phyloP scores from a whole-genome alignment of 2,888 invertebrate genomes.

The Diplazon laetatorius region DNA sequence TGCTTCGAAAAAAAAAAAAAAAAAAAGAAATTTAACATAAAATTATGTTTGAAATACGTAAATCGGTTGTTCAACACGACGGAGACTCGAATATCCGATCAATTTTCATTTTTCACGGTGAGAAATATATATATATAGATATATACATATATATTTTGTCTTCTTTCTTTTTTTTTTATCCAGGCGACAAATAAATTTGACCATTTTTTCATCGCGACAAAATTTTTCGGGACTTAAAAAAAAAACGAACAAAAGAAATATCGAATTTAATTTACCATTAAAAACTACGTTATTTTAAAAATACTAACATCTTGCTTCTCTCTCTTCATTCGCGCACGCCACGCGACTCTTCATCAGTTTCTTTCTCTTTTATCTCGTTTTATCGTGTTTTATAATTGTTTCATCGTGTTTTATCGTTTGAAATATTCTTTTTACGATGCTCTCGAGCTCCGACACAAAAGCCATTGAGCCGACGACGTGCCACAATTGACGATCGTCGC shows the following conservation, averaged over 20 bases:
- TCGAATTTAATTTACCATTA: constrained; percentile 47
- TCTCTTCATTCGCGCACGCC: constrained; percentile 23
- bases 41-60: constrained; percentile 31
- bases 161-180: constrained; percentile 3
- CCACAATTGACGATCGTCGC: too few relatives aligned
- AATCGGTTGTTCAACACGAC: constrained; percentile 37
- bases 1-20: constrained; percentile 37
- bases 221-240: constrained; percentile 52
- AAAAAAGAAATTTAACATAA: constrained; percentile 35
- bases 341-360: constrained; percentile 8
- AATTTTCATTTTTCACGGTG: constrained; percentile 34
- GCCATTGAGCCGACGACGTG: too few relatives aligned
- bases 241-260: too few relatives aligned
- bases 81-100: constrained; percentile 39
- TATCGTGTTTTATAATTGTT: too few relatives aligned
- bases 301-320: constrained; percentile 55
- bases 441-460: too few relatives aligned
- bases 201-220: constrained; percentile 19
- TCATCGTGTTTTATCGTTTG: too few relatives aligned
- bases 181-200: constrained; percentile 27
- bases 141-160: too few relatives aligned
- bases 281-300: constrained; percentile 60
- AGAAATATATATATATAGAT: constrained; percentile 36
- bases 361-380: constrained; percentile 7
- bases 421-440: too few relatives aligned